Conservation (phyloP, 2,888 invertebrate genomes). For the Torymus tubicola region DNA sequence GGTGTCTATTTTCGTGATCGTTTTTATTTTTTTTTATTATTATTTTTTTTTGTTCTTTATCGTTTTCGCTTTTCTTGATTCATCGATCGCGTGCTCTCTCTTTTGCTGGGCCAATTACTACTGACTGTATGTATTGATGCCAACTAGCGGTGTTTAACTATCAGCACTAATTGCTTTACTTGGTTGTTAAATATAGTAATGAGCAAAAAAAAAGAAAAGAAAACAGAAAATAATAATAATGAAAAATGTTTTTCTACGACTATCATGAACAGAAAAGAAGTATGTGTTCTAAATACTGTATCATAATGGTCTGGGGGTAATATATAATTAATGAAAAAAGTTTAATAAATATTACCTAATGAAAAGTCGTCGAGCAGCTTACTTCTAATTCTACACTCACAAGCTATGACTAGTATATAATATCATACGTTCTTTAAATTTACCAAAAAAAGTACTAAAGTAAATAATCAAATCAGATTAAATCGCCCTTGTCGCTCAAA, state of each 20-base stretch:
- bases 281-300: conserved; percentile 48
- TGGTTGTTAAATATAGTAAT: conserved; percentile 43
- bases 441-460: conserved; percentile 48
- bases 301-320: conserved; percentile 36
- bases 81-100: conserved; percentile 56
- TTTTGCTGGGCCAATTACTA: conserved; percentile 61
- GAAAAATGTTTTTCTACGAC: conserved; percentile 48
- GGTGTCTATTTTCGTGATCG: conserved; percentile 30
- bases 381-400: conserved; percentile 59
- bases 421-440: conserved; percentile 46
- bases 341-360: conserved; percentile 56
- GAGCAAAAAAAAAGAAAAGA: conserved; percentile 16
- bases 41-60: conserved; percentile 27
- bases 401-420: conserved; percentile 52
- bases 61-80: conserved; percentile 19
- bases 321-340: conserved; percentile 41
- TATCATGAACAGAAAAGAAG: conserved; percentile 51
- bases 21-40: conserved; percentile 9
- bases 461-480: conserved; percentile 25
- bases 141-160: conserved; percentile 55
- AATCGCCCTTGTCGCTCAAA: conserved; percentile 47
- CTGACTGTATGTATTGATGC: conserved; percentile 53
- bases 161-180: conserved; percentile 58
- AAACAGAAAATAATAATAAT: conserved; percentile 32
- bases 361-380: conserved; percentile 62